Percentiles rank a stretch among this genome's conserved stretches.
Conservation (phyloP, 2,888 invertebrate genomes). For the Neria commutata region DNA sequence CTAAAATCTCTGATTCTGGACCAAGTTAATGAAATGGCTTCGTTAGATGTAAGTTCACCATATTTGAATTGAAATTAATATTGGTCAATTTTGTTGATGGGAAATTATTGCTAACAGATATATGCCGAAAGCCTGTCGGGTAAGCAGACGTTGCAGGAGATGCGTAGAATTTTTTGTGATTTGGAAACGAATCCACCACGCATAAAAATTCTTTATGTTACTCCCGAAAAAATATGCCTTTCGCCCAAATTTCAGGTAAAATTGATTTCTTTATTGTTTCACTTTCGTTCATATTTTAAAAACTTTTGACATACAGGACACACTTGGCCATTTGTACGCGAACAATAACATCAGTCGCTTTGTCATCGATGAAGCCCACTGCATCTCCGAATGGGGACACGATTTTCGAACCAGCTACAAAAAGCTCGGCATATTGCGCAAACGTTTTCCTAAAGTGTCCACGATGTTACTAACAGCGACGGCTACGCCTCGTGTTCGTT, state of each 20-base stretch:
- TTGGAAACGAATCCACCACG: slow-evolving; percentile 72
- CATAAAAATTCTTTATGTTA: slow-evolving; percentile 90
- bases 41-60: slow-evolving; percentile 75
- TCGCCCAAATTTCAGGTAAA: slow-evolving; percentile 74
- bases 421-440: slow-evolving; percentile 73
- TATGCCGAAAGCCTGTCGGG: slow-evolving; percentile 85
- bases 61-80: neutral
- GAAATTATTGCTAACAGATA: slow-evolving; percentile 76
- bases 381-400: slow-evolving; percentile 98
- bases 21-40: slow-evolving; percentile 90
- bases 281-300: neutral
- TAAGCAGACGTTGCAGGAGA: slow-evolving; percentile 69
- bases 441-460: slow-evolving; percentile 72
- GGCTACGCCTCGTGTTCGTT: slow-evolving; percentile 88
- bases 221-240: slow-evolving; percentile 92
- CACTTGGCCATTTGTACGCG: slow-evolving; percentile 73
- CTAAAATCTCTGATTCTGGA: slow-evolving; percentile 93
- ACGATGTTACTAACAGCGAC: slow-evolving; percentile 94
- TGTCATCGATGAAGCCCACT: slow-evolving; percentile 98
- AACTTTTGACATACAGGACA: slow-evolving; percentile 45
- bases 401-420: slow-evolving; percentile 94
- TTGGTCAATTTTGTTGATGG: too few relatives aligned
- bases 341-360: slow-evolving; percentile 80
- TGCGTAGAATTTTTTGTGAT: slow-evolving; percentile 75
- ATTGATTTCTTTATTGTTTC: neutral